A percentile compares a stretch with the other conserved stretches of the same genome.
phyloP scores from a whole-genome alignment of 2,113 vertebrate species.

The Phylloscopus trochiloides region DNA sequence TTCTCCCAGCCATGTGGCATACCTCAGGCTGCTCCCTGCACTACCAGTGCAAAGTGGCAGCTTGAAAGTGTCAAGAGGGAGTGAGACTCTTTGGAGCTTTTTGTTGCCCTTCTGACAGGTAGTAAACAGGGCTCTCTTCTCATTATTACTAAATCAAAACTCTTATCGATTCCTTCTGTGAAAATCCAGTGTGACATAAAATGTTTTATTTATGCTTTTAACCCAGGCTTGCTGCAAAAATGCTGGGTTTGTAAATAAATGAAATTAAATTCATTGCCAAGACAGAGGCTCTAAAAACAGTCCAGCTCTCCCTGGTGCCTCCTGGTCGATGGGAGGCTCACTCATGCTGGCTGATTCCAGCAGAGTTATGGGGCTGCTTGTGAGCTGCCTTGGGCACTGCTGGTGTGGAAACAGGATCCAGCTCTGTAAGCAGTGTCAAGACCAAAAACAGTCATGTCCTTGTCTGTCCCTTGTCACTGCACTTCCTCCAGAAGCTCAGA shows the following conservation, averaged over 20 bases:
- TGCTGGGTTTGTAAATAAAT: background rate
- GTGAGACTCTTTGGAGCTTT: background rate
- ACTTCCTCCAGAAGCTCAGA: background rate
- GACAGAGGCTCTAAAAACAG: background rate
- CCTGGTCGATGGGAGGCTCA: background rate
- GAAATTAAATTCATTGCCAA: background rate
- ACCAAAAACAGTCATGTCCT: background rate
- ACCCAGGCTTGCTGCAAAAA: background rate
- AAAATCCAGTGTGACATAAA: background rate
- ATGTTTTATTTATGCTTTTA: constrained; percentile 41
- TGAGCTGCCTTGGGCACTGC: background rate
- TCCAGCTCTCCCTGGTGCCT: background rate
- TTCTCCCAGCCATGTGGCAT: background rate
- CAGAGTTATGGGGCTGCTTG: background rate
- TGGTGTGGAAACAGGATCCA: background rate
- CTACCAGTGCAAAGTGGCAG: background rate
- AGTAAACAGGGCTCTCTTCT: background rate
- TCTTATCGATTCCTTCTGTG: constrained; percentile 18
- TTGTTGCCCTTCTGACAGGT: background rate
- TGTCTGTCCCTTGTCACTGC: background rate
- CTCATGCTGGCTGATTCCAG: accelerated
- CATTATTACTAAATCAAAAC: constrained; percentile 49
- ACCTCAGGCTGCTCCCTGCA: background rate
- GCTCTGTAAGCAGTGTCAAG: background rate
- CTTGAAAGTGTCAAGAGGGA: background rate